Evolutionary conservation across 2,113 vertebrate species (phyloP).

Genomic region (Hucho hucho): DNA sequence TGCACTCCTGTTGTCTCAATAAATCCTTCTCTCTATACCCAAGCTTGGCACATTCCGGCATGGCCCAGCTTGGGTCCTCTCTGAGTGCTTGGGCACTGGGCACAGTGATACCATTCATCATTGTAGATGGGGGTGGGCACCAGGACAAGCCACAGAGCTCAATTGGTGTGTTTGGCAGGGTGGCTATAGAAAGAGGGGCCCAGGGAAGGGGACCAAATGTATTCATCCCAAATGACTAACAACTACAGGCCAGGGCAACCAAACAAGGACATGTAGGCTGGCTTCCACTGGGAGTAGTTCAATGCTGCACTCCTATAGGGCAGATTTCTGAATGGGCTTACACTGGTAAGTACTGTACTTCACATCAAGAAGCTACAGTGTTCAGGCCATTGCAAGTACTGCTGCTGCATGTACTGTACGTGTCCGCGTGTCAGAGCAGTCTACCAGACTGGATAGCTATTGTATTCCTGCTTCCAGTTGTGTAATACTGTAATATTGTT

Average conservation of each 20-base stretch:
- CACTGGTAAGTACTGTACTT: not conserved
- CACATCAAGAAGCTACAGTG: not conserved
- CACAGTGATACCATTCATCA: slow-evolving; percentile 63
- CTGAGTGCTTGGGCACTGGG: slow-evolving; percentile 34
- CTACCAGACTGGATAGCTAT: not conserved
- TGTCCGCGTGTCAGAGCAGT: no score
- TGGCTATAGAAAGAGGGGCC: slow-evolving; percentile 63
- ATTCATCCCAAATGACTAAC: slow-evolving; percentile 59
- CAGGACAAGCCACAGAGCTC: slow-evolving; percentile 37
- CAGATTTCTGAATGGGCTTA: not conserved
- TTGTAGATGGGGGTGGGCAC: slow-evolving; percentile 39
- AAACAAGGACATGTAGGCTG: slow-evolving; percentile 55
- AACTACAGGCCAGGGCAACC: slow-evolving; percentile 48
- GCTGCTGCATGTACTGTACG: not conserved
- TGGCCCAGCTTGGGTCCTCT: slow-evolving; percentile 31
- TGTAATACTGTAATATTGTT: not conserved
- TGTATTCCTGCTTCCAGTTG: not conserved
- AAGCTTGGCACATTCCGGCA: slow-evolving; percentile 27
- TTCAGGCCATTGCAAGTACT: not conserved
- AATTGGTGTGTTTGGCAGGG: slow-evolving; percentile 64
- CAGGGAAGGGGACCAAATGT: slow-evolving; percentile 49
- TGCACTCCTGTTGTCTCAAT: not conserved
- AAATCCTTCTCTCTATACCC: slow-evolving; percentile 34
- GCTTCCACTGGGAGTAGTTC: slow-evolving; percentile 36
- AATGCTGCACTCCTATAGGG: slow-evolving; percentile 31